These are phyloP conservation scores for Suncus etruscus DNA, from an alignment of 2,113 vertebrate genomes.

Conservation along the genomic window DNA sequence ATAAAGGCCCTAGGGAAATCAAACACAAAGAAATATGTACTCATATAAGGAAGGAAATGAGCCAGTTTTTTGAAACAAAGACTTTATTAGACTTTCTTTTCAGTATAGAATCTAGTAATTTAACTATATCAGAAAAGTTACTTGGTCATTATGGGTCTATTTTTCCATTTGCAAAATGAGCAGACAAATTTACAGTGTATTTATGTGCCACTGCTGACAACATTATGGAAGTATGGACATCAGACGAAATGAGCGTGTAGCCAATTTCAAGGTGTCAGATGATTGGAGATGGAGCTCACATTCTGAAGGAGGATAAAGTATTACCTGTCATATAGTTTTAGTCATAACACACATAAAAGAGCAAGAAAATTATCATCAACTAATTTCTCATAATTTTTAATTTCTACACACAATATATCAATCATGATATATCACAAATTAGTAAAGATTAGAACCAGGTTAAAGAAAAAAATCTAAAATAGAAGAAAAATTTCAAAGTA, in stretches of 20 bases:
- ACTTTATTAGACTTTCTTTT: conserved; percentile 43
- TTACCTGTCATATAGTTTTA: background rate
- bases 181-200: conserved; percentile 27
- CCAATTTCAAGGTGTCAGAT: conserved; percentile 7
- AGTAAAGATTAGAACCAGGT: conserved; percentile 1
- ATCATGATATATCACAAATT: background rate
- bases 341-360: background rate
- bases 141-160: conserved; percentile 50
- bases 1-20: conserved; percentile 75
- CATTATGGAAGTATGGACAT: background rate
- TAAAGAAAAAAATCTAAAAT: background rate
- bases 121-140: background rate
- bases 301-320: background rate
- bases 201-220: background rate
- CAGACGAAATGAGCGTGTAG: background rate
- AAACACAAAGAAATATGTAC: conserved; percentile 71
- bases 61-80: conserved; percentile 44
- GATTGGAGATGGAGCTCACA: background rate
- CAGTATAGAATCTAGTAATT: conserved; percentile 40
- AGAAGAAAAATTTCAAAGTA: background rate
- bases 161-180: conserved; percentile 64
- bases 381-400: background rate
- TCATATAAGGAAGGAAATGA: conserved; percentile 65
- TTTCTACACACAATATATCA: conserved; percentile 21
- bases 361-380: background rate